Evolutionary conservation across 2,888 invertebrate genomes (phyloP).

Genomic region (Hedychridium roseum): DNA sequence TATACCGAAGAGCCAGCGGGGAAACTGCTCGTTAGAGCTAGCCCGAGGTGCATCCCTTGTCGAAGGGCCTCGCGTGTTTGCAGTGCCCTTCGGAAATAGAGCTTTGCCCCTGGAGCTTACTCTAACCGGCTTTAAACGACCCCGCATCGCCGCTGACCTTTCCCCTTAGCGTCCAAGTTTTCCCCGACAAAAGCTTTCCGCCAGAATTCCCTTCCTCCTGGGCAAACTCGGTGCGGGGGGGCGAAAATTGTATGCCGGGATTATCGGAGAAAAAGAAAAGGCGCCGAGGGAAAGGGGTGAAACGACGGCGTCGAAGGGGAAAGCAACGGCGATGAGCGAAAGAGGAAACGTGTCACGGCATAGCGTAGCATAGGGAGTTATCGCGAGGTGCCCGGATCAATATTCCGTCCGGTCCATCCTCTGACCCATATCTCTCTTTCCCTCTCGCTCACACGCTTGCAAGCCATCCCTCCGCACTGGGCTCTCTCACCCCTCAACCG

Average conservation of each 20-base stretch:
- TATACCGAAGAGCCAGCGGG: slow-evolving; percentile 6
- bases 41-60: too few relatives aligned
- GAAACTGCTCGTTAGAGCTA: too few relatives aligned
- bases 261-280: slow-evolving; percentile 3
- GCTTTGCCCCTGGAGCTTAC: too few relatives aligned
- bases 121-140: too few relatives aligned
- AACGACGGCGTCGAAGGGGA: not conserved
- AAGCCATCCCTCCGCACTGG: too few relatives aligned
- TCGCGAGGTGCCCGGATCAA: slow-evolving; percentile 58
- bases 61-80: too few relatives aligned
- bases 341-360: slow-evolving; percentile 32
- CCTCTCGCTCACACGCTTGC: slow-evolving; percentile 48
- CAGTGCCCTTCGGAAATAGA: too few relatives aligned
- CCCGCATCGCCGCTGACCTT: too few relatives aligned
- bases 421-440: slow-evolving; percentile 60
- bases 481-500: too few relatives aligned
- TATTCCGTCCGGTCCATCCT: slow-evolving; percentile 62
- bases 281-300: slow-evolving; percentile 3
- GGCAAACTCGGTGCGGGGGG: slow-evolving; percentile 17
- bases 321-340: not conserved
- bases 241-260: not conserved
- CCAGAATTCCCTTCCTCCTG: slow-evolving; percentile 1
- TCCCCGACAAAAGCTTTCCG: too few relatives aligned
- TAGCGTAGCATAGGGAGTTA: slow-evolving; percentile 51
- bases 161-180: too few relatives aligned